Conservation (phyloP, 2,797 vertebrate genomes). For the Babyrousa celebensis region DNA sequence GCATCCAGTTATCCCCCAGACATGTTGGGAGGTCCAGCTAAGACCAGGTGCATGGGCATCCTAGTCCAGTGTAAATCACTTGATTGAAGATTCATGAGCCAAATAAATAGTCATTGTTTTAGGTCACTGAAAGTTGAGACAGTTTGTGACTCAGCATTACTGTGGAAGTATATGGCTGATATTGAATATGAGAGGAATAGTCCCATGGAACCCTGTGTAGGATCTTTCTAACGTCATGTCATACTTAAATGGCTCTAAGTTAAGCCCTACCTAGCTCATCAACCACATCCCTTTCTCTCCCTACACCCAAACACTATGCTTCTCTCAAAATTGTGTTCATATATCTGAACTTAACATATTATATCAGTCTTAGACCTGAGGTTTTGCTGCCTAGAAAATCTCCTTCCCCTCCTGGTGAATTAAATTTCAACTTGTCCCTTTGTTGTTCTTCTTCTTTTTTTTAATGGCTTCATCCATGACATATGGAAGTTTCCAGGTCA, state of each 20-base stretch:
- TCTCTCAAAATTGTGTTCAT: constrained; percentile 8
- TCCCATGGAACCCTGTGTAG: neutral
- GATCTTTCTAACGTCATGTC: neutral
- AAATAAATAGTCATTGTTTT: neutral
- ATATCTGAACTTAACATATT: neutral
- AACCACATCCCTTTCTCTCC: neutral
- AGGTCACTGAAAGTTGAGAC: neutral
- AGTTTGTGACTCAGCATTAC: neutral
- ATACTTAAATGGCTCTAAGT: neutral
- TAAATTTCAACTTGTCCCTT: constrained; percentile 7
- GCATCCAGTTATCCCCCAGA: neutral
- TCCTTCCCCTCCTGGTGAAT: neutral
- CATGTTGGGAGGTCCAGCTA: neutral
- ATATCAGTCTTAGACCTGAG: neutral
- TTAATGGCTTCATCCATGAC: neutral
- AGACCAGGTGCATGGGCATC: neutral
- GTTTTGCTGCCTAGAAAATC: neutral
- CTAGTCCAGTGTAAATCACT: neutral
- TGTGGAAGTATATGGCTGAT: neutral
- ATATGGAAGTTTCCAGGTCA: too few species aligned
- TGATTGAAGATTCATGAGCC: neutral
- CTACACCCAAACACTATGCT: neutral
- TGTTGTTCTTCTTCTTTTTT: constrained; percentile 39
- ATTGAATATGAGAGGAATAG: neutral
- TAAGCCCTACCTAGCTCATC: neutral